Base-by-base conservation (phyloP, 2,888 invertebrate species). In the Ornithoptera priamus region DNA sequence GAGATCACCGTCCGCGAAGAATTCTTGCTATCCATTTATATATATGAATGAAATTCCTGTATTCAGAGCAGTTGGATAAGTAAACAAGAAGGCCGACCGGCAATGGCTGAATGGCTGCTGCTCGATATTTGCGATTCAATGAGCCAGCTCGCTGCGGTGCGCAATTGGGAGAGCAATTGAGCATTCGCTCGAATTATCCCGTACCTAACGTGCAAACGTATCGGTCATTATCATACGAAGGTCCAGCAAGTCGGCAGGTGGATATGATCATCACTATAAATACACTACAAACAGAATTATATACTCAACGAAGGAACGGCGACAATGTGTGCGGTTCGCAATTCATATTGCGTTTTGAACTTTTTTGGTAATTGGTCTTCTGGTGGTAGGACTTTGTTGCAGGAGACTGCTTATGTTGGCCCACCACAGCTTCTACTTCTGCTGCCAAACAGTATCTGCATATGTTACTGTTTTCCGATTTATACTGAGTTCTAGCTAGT, bases 51-150 rank as follows among this genome's bases (percentile, higher is more conserved):
- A 30, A 30, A 46, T 12, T 46, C 46, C 46, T 46, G 46, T 46
- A 6, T 53, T n/a, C 36, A 63, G 62, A 56, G 57, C 57, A 22
- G 57, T 58, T 58, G 3, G 57, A 53, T 57, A 42, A 59, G 68
- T 64, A 53, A 61, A 65, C 62, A 30, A 70, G 65, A 66, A 70
- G 69, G 69, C 15, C 69, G 66, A 39, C 24, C 12, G 22, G 42
- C 65, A 53, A 68, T 68, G 68, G 74, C 75, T 77, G 74, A 74
- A 73, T 73, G 72, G 72, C 71, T 71, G 74, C 65, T 74, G 76
- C 74, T 75, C 73, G 72, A 77, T 78, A 85, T 85, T 85, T 85
- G 85, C 78, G 78, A 85, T 80, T 85, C 85, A 85, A 85, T 84
- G 81, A 83, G 84, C 76, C 78, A 73, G 76, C 62, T 64, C 72